Evolutionary conservation across 2,888 invertebrate species (phyloP).

Genomic region (Blastobasis adustella): DNA sequence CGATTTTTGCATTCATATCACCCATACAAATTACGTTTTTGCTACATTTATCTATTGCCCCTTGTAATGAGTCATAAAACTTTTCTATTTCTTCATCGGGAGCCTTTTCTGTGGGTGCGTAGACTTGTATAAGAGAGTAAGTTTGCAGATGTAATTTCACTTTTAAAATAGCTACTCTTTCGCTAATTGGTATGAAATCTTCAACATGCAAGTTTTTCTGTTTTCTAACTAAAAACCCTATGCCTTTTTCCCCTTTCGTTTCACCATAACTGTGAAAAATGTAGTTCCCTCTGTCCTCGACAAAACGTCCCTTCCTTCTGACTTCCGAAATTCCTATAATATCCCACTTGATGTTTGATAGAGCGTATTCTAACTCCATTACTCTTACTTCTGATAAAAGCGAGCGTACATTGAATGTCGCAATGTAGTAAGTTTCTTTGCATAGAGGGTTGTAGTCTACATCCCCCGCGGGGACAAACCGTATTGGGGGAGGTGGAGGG

Average conservation of each 20-base stretch:
- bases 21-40: conserved; percentile 3
- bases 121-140: too few relatives aligned
- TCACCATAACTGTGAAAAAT: conserved; percentile 6
- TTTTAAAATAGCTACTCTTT: too few relatives aligned
- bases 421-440: background rate
- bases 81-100: too few relatives aligned
- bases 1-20: conserved; percentile 6
- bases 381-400: too few relatives aligned
- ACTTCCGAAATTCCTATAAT: conserved; percentile 8
- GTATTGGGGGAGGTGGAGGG: conserved; percentile 6
- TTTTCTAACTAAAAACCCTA: conserved; percentile 6
- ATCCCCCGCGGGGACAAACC: conserved; percentile 10
- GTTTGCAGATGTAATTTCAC: too few relatives aligned
- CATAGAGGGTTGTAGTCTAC: conserved; percentile 9
- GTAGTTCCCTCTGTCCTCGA: conserved; percentile 5
- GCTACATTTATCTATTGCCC: too few relatives aligned
- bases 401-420: too few relatives aligned
- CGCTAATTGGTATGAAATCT: too few relatives aligned
- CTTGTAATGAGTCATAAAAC: too few relatives aligned
- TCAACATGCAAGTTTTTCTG: too few relatives aligned
- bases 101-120: too few relatives aligned
- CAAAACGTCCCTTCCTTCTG: conserved; percentile 6
- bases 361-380: too few relatives aligned
- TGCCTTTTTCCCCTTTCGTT: conserved; percentile 5
- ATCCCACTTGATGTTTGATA: conserved; percentile 7